Base-by-base conservation (phyloP, 2,797 vertebrate genomes). In the Rhyacichthys aspro region DNA sequence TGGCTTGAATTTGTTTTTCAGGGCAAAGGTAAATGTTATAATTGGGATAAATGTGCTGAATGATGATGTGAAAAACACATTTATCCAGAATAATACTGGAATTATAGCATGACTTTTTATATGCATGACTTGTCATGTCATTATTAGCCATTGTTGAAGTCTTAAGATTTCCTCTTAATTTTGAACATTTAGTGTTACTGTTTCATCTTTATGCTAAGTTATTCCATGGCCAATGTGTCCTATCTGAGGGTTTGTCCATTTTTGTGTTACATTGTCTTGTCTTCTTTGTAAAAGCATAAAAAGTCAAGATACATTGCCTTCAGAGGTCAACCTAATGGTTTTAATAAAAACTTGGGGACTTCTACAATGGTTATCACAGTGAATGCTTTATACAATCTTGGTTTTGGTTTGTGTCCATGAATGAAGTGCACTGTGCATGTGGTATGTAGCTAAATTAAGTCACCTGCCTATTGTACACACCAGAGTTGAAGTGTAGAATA, bases 91-190 rank as follows among this genome's bases (percentile, higher is more conserved):
- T 74, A 78, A 39, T 41, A 70, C 41, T 50, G 34, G 59, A 78
- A 71, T 72, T 72, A 64, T 74, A 82, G 85, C 86, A 88, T 88
- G 86, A 48, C 17, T 70, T 74, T 61, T 54, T 32, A 70, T 73
- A 34, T 89, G 89, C 89, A 91, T 91, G 91, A 1, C 61, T 66
- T 75, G n/a, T n/a, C n/a, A n/a, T 81, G 47, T 66, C 2, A 52
- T 63, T n/a, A 38, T 60, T 72, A 59, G 74, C 84, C 82, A 88
- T 89, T 86, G 70, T 89, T 84, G 80, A 87, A 89, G 85, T 85
- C 81, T 72, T 19, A 64, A 2, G 47, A 52, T 37, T 17, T 36
- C 9, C 4, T 28, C 4, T 34, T 49, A 17, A 38, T 14, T 53
- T 38, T 38, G 38, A 17, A 0, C 34, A 36, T 19, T 18, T 11